Evolutionary conservation across 2,888 invertebrate species (phyloP).

Genomic region (Heliconius hortense): DNA sequence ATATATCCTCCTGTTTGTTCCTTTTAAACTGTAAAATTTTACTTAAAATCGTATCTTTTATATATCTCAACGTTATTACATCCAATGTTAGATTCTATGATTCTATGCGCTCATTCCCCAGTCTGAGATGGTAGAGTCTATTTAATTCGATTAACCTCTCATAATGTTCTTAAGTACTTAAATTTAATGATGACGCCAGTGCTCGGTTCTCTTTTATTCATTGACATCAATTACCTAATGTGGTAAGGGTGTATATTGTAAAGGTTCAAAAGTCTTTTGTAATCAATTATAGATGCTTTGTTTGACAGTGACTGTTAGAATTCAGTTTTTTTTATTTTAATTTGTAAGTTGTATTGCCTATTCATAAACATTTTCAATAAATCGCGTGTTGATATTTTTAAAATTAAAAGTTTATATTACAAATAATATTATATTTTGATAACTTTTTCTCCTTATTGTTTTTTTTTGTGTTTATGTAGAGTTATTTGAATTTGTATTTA

Average conservation of each 20-base stretch:
- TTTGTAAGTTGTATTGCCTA: neutral
- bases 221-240: conserved; percentile 65
- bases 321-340: no score
- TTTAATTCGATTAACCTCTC: conserved; percentile 75
- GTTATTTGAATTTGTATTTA: no score
- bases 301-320: neutral
- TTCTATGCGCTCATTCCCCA: conserved; percentile 6
- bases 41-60: neutral
- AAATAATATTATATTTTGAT: no score
- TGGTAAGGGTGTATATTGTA: conserved; percentile 29
- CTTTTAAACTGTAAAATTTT: neutral
- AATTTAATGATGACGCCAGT: conserved; percentile 61
- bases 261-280: conserved; percentile 21
- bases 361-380: neutral
- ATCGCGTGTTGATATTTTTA: no score
- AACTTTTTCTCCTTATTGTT: no score
- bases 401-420: no score
- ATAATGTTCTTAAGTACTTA: conserved; percentile 64
- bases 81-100: neutral
- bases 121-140: conserved; percentile 32
- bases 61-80: neutral
- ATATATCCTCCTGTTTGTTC: neutral
- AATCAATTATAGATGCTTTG: conserved; percentile 10
- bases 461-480: no score
- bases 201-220: conserved; percentile 67